A percentile compares a stretch with the other conserved stretches of the same genome.
phyloP scores from a whole-genome alignment of 2,888 invertebrate species.

The Calameuta filiformis region DNA sequence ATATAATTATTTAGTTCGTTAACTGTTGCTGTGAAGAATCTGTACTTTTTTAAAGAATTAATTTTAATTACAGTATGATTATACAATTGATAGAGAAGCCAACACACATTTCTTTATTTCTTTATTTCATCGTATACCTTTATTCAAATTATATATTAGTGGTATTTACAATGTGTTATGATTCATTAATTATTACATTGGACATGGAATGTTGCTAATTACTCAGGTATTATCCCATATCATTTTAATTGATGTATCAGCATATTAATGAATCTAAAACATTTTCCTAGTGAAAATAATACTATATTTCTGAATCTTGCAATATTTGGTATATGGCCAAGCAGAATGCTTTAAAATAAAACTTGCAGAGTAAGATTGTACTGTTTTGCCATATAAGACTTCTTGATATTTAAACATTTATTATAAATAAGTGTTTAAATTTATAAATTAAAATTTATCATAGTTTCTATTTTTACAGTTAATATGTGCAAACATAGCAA shows the following conservation, averaged over 20 bases:
- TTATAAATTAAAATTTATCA: not conserved
- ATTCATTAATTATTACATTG: not conserved
- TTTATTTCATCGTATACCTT: not conserved
- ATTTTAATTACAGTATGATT: not conserved
- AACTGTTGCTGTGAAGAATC: not conserved
- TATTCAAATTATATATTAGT: not conserved
- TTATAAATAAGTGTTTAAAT: not conserved
- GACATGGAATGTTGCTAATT: not conserved
- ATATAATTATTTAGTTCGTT: not conserved
- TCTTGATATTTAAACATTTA: not conserved
- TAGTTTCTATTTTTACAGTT: conserved; percentile 11
- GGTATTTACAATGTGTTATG: not conserved
- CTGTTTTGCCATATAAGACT: not conserved
- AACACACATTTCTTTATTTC: not conserved
- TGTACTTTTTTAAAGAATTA: not conserved
- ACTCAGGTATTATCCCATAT: not conserved
- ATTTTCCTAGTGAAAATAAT: not conserved
- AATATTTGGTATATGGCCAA: not conserved
- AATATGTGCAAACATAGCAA: conserved; percentile 9
- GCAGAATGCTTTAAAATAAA: not conserved
- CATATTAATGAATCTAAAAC: not conserved
- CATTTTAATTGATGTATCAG: not conserved
- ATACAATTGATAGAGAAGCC: not conserved
- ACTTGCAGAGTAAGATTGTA: not conserved
- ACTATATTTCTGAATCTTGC: not conserved